A percentile compares a stretch with the other conserved stretches of the same genome.
phyloP scores from a whole-genome alignment of 2,797 vertebrate genomes.

The Oreochromis grahami region DNA sequence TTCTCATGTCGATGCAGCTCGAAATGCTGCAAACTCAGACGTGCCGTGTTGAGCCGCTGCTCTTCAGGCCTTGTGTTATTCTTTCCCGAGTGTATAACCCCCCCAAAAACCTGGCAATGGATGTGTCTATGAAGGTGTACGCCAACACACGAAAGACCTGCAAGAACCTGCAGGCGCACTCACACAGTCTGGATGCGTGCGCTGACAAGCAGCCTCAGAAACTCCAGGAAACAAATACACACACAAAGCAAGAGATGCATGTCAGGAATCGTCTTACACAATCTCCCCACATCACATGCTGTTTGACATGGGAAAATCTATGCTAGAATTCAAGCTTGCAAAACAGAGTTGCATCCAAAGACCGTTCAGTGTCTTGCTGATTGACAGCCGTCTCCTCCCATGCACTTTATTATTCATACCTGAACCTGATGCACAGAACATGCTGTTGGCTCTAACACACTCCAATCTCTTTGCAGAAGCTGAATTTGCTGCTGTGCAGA shows the following conservation, averaged over 20 bases:
- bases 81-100: not conserved
- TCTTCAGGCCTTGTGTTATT: not conserved
- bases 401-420: not conserved
- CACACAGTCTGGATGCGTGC: not conserved
- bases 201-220: slow-evolving; percentile 19
- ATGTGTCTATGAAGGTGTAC: not conserved
- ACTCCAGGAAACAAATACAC: slow-evolving; percentile 17
- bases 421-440: not conserved
- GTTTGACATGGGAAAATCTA: slow-evolving; percentile 36
- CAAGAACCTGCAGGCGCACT: slow-evolving; percentile 7
- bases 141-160: not conserved
- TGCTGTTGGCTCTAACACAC: not conserved
- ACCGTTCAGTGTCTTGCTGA: not conserved
- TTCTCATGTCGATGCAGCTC: not conserved
- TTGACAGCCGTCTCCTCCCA: slow-evolving; percentile 8
- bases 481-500: not conserved
- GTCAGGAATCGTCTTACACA: slow-evolving; percentile 57
- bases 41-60: not conserved
- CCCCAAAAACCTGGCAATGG: not conserved
- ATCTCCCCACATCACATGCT: not conserved
- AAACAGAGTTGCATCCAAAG: not conserved
- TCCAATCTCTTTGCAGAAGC: not conserved
- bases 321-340: not conserved
- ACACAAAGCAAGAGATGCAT: slow-evolving; percentile 30
- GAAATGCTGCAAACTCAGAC: not conserved